Evolutionary conservation across 2,113 vertebrate species (phyloP), one percentile per base, ranked within the genome.

Genomic region (Bungarus multicinctus): DNA sequence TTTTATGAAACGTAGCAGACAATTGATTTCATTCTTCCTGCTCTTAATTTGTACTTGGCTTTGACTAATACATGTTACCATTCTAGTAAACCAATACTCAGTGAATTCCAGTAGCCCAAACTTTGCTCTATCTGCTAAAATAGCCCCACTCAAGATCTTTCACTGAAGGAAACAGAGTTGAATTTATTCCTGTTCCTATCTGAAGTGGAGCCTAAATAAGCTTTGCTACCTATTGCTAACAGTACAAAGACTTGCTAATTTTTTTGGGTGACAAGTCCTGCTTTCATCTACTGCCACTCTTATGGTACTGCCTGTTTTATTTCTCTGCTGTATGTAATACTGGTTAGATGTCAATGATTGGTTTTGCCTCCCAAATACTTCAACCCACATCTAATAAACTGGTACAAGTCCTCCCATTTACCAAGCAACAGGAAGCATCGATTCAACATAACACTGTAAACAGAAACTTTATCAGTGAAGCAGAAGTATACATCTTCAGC

Each of bases 351-450:
- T 50, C 90, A 55, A 85, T 69, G 94, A 92, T 53, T 57, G 90
- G 93, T 39, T 89, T 90, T 92, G 87, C 52, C 93, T 12, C 47
- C 88, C 95, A 93, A 39, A n/a, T 58, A 5, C 74, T 93, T 39
- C 96, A 91, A 14, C 18, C 87, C 91, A 60, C 89, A 93, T 81
- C 95, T 96, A 90, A 95, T 22, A 93, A 86, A 69, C 89, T 93
- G 92, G 64, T 54, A 89, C 92, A 94, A 91, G 34, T 86, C 92
- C 69, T 60, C 45, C 2, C 7, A 91, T 57, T 92, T 93, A 93
- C 85, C 95, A 93, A 89, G 93, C 1, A 0, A 92, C 96, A 95
- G 95, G 94, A 96, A 95, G 90, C 94, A 96, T 97, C 90, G 93
- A 97, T 96, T 96, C 87, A 34, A n/a, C 93, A 89, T 64, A 91